Evolutionary conservation across 2,797 vertebrate species (phyloP).

Genomic region (Apodemus agrarius): DNA sequence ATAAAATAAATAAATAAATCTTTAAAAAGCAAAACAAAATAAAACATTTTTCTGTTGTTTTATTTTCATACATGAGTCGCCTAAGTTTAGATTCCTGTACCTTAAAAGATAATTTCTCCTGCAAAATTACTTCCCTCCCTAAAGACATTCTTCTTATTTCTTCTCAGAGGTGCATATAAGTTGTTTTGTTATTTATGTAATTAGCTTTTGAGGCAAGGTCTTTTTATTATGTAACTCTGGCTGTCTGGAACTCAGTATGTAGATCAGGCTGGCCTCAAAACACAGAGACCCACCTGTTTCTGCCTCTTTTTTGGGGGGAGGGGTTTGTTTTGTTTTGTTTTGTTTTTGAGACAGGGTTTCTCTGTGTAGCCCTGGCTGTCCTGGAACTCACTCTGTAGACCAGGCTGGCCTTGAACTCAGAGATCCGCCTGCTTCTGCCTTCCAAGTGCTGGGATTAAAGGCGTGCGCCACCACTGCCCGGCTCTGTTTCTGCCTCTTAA

Average conservation of each 20-base stretch:
- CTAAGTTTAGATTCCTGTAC: background rate
- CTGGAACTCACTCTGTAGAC: too few relatives aligned
- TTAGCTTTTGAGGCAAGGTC: background rate
- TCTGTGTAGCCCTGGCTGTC: too few relatives aligned
- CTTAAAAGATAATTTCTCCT: constrained; percentile 18
- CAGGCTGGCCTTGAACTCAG: too few relatives aligned
- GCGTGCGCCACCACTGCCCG: too few relatives aligned
- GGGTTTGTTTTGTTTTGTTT: too few relatives aligned
- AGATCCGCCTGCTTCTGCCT: too few relatives aligned
- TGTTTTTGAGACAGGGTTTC: too few relatives aligned
- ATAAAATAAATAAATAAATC: background rate
- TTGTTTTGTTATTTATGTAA: background rate
- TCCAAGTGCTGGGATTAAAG: too few relatives aligned
- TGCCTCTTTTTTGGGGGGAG: too few relatives aligned
- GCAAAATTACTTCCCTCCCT: background rate
- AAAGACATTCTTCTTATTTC: background rate
- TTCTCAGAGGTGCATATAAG: background rate
- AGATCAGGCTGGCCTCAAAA: background rate
- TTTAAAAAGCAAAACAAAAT: background rate
- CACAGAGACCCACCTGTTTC: background rate
- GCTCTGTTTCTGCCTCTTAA: too few relatives aligned
- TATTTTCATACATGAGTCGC: constrained; percentile 33
- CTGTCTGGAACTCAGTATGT: background rate
- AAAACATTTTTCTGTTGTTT: constrained; percentile 40
- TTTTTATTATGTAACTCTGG: background rate